Evolutionary conservation across 2,888 invertebrate genomes (phyloP).

Genomic region (Drosophila diplacantha): DNA sequence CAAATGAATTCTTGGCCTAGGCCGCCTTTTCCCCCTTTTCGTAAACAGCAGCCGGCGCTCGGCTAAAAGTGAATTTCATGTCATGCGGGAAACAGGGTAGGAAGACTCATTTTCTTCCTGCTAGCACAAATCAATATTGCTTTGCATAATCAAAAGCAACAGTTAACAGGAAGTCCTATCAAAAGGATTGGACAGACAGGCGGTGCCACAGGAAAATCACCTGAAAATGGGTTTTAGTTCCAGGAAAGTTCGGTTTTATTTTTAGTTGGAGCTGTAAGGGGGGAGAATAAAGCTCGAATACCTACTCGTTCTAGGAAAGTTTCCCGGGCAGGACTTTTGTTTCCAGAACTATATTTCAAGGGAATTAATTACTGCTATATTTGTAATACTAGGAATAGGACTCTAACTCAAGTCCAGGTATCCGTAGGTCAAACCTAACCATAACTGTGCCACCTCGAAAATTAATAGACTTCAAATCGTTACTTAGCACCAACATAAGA

Average conservation of each 20-base stretch:
- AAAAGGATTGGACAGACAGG: slow-evolving; percentile 13
- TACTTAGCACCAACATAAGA: slow-evolving; percentile 7
- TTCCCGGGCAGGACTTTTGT: neutral
- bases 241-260: neutral
- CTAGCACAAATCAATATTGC: slow-evolving; percentile 46
- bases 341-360: neutral
- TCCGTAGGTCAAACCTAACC: neutral
- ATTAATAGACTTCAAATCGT: slow-evolving; percentile 11
- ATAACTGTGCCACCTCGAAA: neutral
- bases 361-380: neutral
- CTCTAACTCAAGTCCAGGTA: neutral
- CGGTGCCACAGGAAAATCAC: slow-evolving; percentile 12
- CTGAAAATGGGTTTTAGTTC: slow-evolving; percentile 4
- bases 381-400: neutral
- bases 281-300: neutral
- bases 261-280: neutral
- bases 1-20: slow-evolving; percentile 3
- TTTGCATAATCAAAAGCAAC: slow-evolving; percentile 50
- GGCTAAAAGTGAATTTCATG: slow-evolving; percentile 39
- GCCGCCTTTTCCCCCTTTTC: neutral
- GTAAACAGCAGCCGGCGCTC: slow-evolving; percentile 10
- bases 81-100: slow-evolving; percentile 1
- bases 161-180: slow-evolving; percentile 29
- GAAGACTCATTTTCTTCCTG: slow-evolving; percentile 17
- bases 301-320: neutral